A percentile compares a stretch with the other conserved stretches of the same genome.
phyloP scores from a whole-genome alignment of 2,888 invertebrate genomes.

The Pegoplata infirma region DNA sequence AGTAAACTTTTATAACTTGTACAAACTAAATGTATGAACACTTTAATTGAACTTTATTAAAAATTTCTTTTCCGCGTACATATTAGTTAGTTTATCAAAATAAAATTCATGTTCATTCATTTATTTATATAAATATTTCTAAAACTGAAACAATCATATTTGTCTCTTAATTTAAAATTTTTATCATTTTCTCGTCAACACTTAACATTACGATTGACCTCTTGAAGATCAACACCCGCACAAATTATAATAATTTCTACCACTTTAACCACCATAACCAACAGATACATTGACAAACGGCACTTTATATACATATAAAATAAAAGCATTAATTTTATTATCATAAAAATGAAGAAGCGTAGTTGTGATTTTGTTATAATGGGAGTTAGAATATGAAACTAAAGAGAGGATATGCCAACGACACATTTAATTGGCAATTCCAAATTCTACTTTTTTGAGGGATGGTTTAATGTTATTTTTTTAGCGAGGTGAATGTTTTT shows the following conservation, averaged over 20 bases:
- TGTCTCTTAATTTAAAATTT: constrained; percentile 40
- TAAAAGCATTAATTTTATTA: constrained; percentile 32
- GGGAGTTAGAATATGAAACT: no score
- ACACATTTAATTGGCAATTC: no score
- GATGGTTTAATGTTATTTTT: no score
- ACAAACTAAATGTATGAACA: no score
- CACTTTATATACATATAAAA: constrained; percentile 8
- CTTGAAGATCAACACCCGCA: constrained; percentile 57
- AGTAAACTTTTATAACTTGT: no score
- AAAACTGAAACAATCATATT: background rate
- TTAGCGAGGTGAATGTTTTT: no score
- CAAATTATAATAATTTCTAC: constrained; percentile 44
- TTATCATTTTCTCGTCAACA: constrained; percentile 2
- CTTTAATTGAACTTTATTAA: background rate
- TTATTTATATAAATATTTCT: constrained; percentile 30
- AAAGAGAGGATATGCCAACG: no score
- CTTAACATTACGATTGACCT: constrained; percentile 51
- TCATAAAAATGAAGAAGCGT: background rate
- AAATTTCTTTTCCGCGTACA: no score
- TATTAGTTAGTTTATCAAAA: no score
- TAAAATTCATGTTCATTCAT: constrained; percentile 3
- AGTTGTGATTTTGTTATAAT: background rate
- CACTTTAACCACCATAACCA: constrained; percentile 38
- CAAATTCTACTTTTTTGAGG: no score
- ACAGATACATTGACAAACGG: background rate